Base-by-base conservation (phyloP, 1,140 invertebrate species). In the Pseudomyrmex dendroicus region DNA sequence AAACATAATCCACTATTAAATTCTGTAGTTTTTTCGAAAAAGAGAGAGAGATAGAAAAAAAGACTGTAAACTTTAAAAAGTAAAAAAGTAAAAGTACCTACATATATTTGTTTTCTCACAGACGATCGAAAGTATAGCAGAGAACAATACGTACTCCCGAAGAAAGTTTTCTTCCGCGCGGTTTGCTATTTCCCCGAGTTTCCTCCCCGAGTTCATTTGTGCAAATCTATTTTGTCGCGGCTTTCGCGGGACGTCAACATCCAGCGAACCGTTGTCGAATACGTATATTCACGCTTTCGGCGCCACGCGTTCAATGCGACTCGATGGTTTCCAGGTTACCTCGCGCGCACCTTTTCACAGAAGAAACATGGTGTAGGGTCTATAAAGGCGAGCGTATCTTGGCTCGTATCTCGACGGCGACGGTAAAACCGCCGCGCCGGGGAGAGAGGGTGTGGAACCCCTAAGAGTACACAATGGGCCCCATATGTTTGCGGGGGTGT, bases 401-500 rank as follows among this genome's bases (percentile, higher is more conserved):
- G 77, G 61, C 89, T 91, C 89, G 90, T 91, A 92, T 92, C 91
- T 91, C 78, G 84, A 86, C 87, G 85, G 80, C 62, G 59, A 68
- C 77, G 84, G 74, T 84, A 85, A 89, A 91, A 91, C 86, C 85
- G 84, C 84, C 73, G 44, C 52, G 62, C 62, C 64, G 44, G 20
- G 84, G 82, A 82, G 87, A 77, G 86, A 84, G 86, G 84, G 84
- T 85, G 70, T 7, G 35, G 35, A 87, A 73, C 77, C 82, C 83
- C 84, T 86, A 86, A 90, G 87, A 85, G 84, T 88, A 84, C 86
- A 92, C 91, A 93, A 93, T 92, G 86, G 86, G 85, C 50, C 89
- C 90, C 90, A 90, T 93, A 92, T 92, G 91, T 93, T 92, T 93
- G 90, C 89, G 88, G 90, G 90, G 87, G 90, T 90, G 88, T 91